Percentiles rank a stretch among this genome's conserved stretches.
Conservation (phyloP, 2,113 vertebrate species). For the Redunca redunca region DNA sequence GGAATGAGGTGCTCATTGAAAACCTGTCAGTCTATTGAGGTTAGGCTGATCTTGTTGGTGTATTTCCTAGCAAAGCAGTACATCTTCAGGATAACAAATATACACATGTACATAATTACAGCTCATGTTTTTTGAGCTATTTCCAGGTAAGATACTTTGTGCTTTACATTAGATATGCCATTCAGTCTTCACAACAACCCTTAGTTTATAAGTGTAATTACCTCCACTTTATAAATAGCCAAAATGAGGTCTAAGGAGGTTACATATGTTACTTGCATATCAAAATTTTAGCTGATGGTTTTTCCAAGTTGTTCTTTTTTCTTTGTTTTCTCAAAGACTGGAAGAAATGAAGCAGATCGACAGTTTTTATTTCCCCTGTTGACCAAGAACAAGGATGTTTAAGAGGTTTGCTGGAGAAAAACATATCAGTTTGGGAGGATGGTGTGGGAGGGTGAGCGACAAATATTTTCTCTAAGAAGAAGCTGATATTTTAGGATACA, state of each 20-base stretch:
- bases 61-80: background rate
- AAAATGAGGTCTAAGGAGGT: background rate
- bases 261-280: background rate
- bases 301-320: background rate
- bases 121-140: background rate
- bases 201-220: background rate
- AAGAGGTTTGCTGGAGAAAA: background rate
- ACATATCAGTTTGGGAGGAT: background rate
- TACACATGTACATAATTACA: background rate
- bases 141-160: background rate
- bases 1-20: background rate
- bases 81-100: background rate
- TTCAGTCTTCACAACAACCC: background rate
- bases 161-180: background rate
- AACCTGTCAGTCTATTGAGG: background rate
- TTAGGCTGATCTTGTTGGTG: background rate
- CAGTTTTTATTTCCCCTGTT: background rate
- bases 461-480: background rate
- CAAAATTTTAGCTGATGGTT: background rate
- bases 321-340: conserved; percentile 2
- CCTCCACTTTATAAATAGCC: background rate
- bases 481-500: background rate
- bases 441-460: background rate
- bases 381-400: background rate
- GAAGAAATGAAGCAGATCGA: background rate